A percentile compares a stretch with the other conserved stretches of the same genome.
Evolutionary conservation across 2,888 invertebrate genomes (phyloP).

Genomic region (Ceratothoa steindachneri): DNA sequence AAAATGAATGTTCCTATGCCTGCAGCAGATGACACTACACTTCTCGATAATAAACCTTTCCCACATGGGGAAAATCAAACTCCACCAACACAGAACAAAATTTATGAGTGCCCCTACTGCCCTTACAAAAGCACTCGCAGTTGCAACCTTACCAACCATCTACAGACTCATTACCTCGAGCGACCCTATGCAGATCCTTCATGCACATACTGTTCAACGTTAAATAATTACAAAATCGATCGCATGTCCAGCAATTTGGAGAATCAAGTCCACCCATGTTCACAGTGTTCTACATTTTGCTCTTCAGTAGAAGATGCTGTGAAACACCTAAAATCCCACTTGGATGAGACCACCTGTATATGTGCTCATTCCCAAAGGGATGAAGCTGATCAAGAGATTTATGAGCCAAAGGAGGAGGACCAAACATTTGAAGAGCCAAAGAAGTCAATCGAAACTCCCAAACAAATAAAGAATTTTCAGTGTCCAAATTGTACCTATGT

Average conservation of each 20-base stretch:
- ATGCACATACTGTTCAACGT: slow-evolving; percentile 5
- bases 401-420: neutral
- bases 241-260: slow-evolving; percentile 9
- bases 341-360: neutral
- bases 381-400: neutral
- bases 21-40: too few relatives aligned
- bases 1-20: neutral
- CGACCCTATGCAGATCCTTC: slow-evolving; percentile 1
- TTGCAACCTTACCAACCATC: neutral
- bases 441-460: neutral
- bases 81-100: neutral
- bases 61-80: neutral
- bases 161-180: slow-evolving; percentile 3
- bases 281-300: slow-evolving; percentile 2
- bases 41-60: neutral
- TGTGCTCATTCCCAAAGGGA: neutral
- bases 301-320: slow-evolving; percentile 1
- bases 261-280: slow-evolving; percentile 3
- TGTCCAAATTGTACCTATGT: slow-evolving; percentile 4
- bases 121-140: slow-evolving; percentile 7
- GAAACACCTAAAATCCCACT: slow-evolving; percentile 2
- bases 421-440: neutral
- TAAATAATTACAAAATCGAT: slow-evolving; percentile 7
- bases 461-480: slow-evolving; percentile 8
- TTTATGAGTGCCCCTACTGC: slow-evolving; percentile 5